Evolutionary conservation across 1,140 invertebrate genomes (phyloP), one percentile per base, ranked within the genome.

Genomic region (Sesamia nonagrioides): DNA sequence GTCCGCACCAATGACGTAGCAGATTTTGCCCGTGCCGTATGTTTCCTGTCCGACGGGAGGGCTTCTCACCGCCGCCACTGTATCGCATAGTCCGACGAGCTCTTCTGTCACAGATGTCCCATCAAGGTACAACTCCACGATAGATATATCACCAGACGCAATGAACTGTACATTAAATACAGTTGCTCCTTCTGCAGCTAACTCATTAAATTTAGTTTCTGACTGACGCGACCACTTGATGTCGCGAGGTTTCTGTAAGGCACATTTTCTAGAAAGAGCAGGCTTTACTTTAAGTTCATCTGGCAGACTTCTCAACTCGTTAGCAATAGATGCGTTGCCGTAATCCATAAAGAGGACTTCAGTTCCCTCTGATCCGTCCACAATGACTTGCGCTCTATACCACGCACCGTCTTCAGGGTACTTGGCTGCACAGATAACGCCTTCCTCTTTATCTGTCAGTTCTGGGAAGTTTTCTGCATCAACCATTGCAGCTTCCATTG

Each of bases 301-400:
- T 1, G 97, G 97, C 18, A 97, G 89, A 82, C 95, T 95, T 37
- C 96, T 90, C 45, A 97, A 89, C 84, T 96, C 95, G 27, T 94
- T 95, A 0, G 95, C 95, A 7, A 95, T 94, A 11, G 96, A 96
- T 0, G 96, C 96, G 89, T 97, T 97, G 21, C 97, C 97, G 84
- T 97, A 97, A 92, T 97, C 97, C 88, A 97, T 96, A 84, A 97
- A 97, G 0, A 96, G 85, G 1, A 97, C 96, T 91, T 97, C 96
- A 5, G 95, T 96, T 6, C 95, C 96, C 11, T 95, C 93, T 2
- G 96, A 96, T 2, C 95, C 95, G 58, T 96, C 95, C 7, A 95
- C 95, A 33, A 97, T 90, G 45, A 97, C 95, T 86, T 96, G 95
- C 0, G 97, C 97, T 48, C 97, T 93, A 84, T 97, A 97, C 97